Evolutionary conservation across 1,140 invertebrate species (phyloP), one percentile per base, ranked within the genome.

Genomic region (Pectinophora gossypiella): DNA sequence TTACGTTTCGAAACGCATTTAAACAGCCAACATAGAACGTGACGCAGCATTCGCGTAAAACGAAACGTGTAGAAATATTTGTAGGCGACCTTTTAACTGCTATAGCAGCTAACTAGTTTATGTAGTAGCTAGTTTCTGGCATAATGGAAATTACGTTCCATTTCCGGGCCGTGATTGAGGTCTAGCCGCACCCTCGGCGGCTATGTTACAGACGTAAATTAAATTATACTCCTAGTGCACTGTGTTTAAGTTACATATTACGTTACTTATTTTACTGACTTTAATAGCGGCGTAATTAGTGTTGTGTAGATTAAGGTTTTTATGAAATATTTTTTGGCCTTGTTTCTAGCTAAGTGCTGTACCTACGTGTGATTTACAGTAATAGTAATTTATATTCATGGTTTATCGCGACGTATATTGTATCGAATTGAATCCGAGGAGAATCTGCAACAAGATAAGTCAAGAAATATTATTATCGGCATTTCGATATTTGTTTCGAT

Each of bases 151-250:
- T 68, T 63, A 76, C 62, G 56, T 54, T 69, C 59, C 59, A 74
- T 77, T 77, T 82, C 74, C 78, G 65, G 59, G 12, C 32, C 54
- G 51, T 74, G 72, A 79, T 76, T 77, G 68, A 76, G 76, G 69
- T 66, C 64, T 60, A 58, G 64, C 57, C 61, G 52, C 68, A 60
- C 70, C 68, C 52, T 43, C 22, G 55, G 48, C 54, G 48, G 48
- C 44, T 48, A 59, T 47, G 43, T 61, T 54, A 48, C 43, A 48
- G 36, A 45, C 20, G 47, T 40, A 21, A 50, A 36, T 40, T 40
- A 40, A 40, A 16, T 40, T 40, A 40, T 16, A 40, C 27, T n/a
- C 6, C 4, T 10, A 10, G 27, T 32, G n/a, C 27, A 32, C 27
- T n/a, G 9, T n/a, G n/a, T n/a, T n/a, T n/a, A n/a, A n/a, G n/a